These are phyloP conservation scores for Heterohyrax brucei DNA, from an alignment of 2,797 vertebrate species.

Conservation along the genomic window DNA sequence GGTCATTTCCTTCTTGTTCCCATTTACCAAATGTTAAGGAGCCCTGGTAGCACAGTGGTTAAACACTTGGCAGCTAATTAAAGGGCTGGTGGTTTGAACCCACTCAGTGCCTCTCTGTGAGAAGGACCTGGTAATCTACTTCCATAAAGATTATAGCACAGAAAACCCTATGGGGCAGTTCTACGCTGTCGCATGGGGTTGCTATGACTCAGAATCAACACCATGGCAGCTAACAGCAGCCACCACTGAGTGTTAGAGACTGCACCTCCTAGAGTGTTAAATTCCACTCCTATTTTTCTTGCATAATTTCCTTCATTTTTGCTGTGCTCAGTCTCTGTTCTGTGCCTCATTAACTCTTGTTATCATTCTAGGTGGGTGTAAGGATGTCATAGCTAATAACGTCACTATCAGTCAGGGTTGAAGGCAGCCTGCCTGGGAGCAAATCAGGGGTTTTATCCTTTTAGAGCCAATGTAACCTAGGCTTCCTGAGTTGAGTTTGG, in stretches of 20 bases:
- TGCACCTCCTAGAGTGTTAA: not conserved
- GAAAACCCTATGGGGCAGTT: too few relatives aligned
- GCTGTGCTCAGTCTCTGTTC: not conserved
- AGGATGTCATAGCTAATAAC: not conserved
- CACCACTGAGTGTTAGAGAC: too few relatives aligned
- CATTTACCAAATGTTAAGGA: not conserved
- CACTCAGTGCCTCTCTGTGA: too few relatives aligned
- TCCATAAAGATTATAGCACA: too few relatives aligned
- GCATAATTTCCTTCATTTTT: not conserved
- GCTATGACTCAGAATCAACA: too few relatives aligned
- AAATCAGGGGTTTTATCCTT: slow-evolving; percentile 39
- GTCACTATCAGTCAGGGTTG: not conserved
- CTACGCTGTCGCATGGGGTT: too few relatives aligned
- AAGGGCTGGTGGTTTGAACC: too few relatives aligned
- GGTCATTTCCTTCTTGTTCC: not conserved
- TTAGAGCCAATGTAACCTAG: not conserved
- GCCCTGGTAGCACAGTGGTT: too few relatives aligned
- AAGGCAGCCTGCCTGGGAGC: not conserved
- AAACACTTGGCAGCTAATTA: too few relatives aligned
- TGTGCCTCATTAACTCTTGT: slow-evolving; percentile 18
- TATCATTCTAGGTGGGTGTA: not conserved
- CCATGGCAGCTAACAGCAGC: too few relatives aligned
- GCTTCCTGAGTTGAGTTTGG: not conserved
- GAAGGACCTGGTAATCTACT: too few relatives aligned
- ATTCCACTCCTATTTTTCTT: not conserved